Base-by-base conservation (phyloP, 1,140 invertebrate species). In the Anastrepha obliqua region DNA sequence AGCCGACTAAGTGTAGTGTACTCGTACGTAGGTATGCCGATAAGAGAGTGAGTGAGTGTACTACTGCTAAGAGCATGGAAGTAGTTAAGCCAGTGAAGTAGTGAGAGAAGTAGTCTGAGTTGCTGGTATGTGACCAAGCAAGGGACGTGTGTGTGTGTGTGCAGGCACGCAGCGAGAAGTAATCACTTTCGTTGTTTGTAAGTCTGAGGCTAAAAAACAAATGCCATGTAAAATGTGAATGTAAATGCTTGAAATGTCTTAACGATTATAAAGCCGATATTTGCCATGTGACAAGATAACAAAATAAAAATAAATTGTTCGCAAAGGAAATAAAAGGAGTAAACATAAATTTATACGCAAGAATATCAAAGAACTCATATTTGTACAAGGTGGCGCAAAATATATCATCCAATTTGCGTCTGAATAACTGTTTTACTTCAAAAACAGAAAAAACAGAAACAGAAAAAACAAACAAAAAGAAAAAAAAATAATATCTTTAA, bases 141-240 rank as follows among this genome's bases (percentile, higher is more conserved):
- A 62, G 55, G 7, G 55, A 58, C 55, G 7, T 58, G 55, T 29
- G 29, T 55, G 15, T 17, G 15, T n/a, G 4, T 62, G n/a, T 15
- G 39, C 7, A 67, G 60, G 60, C 11, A 17, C 15, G 11, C 15
- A n/a, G 60, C 9, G 15, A 62, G 39, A 67, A 67, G 64, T 39
- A 67, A 67, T 39, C 64, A 67, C 64, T 67, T 67, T 67, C 64
- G 29, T 8, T 67, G 64, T 3, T 67, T 67, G 8, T 39, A 67
- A 13, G 20, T 29, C n/a, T 29, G 64, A 8, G 64, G 64, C 7
- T 17, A 62, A 62, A n/a, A n/a, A 62, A 62, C 60, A 13, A 17
- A 4, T 17, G 15, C 2, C 13, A 67, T 74, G 42, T 42, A 17
- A 17, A 5, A 11, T 3, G 5, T 5, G 44, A 70, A 70, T 15